phyloP scores from a whole-genome alignment of 2,113 vertebrate genomes.

The Rhynchomys soricoides region DNA sequence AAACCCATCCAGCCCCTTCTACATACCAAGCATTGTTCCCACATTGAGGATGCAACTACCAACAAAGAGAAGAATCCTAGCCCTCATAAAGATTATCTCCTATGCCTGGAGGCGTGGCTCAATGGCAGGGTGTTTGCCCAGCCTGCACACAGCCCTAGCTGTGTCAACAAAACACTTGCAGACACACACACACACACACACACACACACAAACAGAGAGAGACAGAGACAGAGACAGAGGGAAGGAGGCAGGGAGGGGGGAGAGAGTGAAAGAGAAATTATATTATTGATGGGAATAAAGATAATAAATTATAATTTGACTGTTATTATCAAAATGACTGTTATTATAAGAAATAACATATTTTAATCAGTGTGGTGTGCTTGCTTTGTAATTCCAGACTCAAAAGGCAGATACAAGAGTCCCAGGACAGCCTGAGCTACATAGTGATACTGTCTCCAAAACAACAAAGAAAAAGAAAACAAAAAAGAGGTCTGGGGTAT shows the following conservation, averaged over 20 bases:
- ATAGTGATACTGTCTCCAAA: not conserved
- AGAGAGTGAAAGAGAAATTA: no score
- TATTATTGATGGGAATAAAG: not conserved
- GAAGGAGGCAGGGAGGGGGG: not conserved
- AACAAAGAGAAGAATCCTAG: not conserved
- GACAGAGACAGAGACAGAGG: not conserved
- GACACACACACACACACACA: not conserved
- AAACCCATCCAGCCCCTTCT: not conserved
- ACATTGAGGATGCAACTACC: not conserved
- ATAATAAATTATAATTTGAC: not conserved
- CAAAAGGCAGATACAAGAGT: not conserved
- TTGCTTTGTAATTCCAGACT: not conserved
- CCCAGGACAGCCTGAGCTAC: not conserved
- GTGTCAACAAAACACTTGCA: not conserved
- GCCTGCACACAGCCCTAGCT: not conserved
- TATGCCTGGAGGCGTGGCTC: not conserved
- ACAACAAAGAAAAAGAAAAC: not conserved
- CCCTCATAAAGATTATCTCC: slow-evolving; percentile 14
- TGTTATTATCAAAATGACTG: slow-evolving; percentile 16
- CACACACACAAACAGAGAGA: not conserved
- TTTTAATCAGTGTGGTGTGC: not conserved
- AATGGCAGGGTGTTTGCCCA: not conserved
- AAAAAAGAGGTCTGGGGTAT: not conserved
- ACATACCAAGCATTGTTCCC: not conserved
- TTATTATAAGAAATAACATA: not conserved